Evolutionary conservation across 2,113 vertebrate genomes (phyloP).

Genomic region (Melanerpes aurifrons): DNA sequence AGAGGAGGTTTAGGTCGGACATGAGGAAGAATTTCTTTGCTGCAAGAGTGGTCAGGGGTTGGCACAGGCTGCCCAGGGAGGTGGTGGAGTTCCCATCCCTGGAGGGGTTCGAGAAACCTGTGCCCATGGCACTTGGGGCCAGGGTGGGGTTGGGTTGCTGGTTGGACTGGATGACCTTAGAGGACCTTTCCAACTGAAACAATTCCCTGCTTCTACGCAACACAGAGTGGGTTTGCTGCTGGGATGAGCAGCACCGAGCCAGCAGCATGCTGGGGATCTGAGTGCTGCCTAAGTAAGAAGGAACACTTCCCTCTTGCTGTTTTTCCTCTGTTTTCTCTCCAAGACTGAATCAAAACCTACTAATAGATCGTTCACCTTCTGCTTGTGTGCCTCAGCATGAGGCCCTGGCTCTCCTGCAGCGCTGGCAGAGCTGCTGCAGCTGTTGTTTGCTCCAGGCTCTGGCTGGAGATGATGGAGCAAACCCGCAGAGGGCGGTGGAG

Average conservation of each 20-base stretch:
- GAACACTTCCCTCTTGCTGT: background rate
- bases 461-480: background rate
- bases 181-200: no score
- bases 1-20: no score
- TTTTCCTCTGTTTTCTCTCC: background rate
- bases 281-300: background rate
- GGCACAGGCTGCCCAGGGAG: no score
- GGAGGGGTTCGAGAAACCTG: no score
- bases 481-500: constrained; percentile 64
- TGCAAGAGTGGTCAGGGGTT: no score
- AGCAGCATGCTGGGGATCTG: rapidly evolving
- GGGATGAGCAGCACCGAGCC: background rate
- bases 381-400: rapidly evolving
- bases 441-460: background rate
- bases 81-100: no score
- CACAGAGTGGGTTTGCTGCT: background rate
- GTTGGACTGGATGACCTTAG: no score
- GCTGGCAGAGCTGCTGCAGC: background rate
- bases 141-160: no score
- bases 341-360: rapidly evolving
- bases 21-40: no score
- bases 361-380: background rate
- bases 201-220: background rate
- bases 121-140: no score
- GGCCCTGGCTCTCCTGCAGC: background rate